These are phyloP conservation scores for Coregonus suidteri DNA, from an alignment of 2,797 vertebrate species.

Conservation along the genomic window DNA sequence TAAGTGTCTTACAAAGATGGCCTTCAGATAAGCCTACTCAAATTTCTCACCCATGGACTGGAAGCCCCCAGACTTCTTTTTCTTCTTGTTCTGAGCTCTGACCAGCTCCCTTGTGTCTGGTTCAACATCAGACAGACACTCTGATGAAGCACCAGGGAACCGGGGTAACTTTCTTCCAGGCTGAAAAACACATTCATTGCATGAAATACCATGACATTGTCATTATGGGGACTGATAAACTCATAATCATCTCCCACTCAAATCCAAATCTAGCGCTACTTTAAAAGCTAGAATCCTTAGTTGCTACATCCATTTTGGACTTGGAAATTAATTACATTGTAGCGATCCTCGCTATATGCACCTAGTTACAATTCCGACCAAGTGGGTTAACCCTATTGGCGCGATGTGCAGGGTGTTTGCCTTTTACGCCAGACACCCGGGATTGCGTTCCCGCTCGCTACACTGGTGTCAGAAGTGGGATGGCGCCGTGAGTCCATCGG, in stretches of 20 bases:
- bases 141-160: conserved; percentile 74
- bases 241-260: neutral
- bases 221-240: neutral
- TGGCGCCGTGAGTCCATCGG: too few relatives aligned
- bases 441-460: too few relatives aligned
- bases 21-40: neutral
- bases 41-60: conserved; percentile 92
- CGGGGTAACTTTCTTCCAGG: conserved; percentile 62
- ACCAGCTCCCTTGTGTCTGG: conserved; percentile 87
- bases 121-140: conserved; percentile 85
- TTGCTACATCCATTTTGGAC: too few relatives aligned
- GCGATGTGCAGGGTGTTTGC: too few relatives aligned
- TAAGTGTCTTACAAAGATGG: too few relatives aligned
- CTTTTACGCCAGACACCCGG: too few relatives aligned
- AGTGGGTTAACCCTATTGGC: too few relatives aligned
- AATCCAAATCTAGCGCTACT: neutral
- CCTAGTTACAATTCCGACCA: too few relatives aligned
- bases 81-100: conserved; percentile 95
- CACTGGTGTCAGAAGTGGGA: too few relatives aligned
- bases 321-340: too few relatives aligned
- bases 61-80: conserved; percentile 98
- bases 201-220: neutral
- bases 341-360: too few relatives aligned
- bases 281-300: neutral
- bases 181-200: conserved; percentile 38